Percentiles rank a stretch among this genome's conserved stretches.
These are phyloP conservation scores for Sinopyrophorus schimmeli DNA, from an alignment of 2,888 invertebrate species.

Conservation along the genomic window DNA sequence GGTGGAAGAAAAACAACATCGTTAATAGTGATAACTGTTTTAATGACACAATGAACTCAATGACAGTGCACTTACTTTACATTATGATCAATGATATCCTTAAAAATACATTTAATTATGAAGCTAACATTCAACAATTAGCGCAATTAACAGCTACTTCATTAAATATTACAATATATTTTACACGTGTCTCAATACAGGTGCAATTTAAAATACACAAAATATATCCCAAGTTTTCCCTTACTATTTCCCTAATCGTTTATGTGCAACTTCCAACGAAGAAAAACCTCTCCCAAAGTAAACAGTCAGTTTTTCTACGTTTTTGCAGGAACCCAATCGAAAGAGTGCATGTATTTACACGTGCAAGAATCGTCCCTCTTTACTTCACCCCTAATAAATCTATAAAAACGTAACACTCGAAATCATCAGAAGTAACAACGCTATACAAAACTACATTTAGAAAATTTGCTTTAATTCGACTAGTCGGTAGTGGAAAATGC, in stretches of 20 bases:
- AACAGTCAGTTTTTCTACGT: too few relatives aligned
- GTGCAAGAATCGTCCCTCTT: constrained; percentile 19
- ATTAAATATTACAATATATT: constrained; percentile 26
- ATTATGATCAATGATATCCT: constrained; percentile 37
- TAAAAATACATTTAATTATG: constrained; percentile 38
- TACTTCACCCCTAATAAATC: constrained; percentile 18
- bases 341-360: constrained; percentile 21
- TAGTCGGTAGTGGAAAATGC: constrained; percentile 8
- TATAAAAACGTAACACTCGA: constrained; percentile 15
- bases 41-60: constrained; percentile 22
- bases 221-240: too few relatives aligned
- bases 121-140: constrained; percentile 35
- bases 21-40: constrained; percentile 22
- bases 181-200: constrained; percentile 22
- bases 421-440: constrained; percentile 10
- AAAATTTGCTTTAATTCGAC: constrained; percentile 7
- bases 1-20: constrained; percentile 4
- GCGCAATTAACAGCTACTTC: constrained; percentile 25
- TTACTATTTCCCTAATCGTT: too few relatives aligned
- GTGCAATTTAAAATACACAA: constrained; percentile 17
- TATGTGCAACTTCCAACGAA: too few relatives aligned
- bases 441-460: constrained; percentile 13
- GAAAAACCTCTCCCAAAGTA: too few relatives aligned
- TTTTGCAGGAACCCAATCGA: constrained; percentile 1
- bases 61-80: constrained; percentile 41